Evolutionary conservation across 2,113 vertebrate genomes (phyloP), one percentile per base, ranked within the genome.

Genomic region (Sturnus vulgaris): DNA sequence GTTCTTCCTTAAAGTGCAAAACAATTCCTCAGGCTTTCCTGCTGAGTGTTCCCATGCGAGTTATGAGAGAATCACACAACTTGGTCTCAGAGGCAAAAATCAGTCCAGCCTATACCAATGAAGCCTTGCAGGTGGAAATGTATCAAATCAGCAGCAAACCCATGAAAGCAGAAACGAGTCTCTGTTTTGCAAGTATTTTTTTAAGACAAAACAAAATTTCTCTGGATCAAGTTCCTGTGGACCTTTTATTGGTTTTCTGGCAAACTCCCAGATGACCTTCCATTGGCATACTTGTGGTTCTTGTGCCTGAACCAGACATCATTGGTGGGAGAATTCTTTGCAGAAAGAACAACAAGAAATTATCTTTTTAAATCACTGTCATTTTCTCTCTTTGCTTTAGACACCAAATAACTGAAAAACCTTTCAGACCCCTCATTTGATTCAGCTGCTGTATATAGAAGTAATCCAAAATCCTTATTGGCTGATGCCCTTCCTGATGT

Each of bases 11-110:
- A 39, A 69, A 80, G 25, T 4, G 10, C 25, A 49, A 80, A 85
- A 11, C 7, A 65, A 2, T 49, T 90, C 63, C 71, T 77, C 15
- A 59, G 19, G n/a, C 5, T 86, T 92, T 81, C 33, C 28, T 65
- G 11, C 19, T 64, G 39, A 56, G 44, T 50, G 19, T 77, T 55
- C 30, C 49, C 23, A 20, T 11, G 16, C 0, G 5, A 60, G 49
- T 37, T 33, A 27, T 52, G 68, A 79, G 57, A 61, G 23, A 66
- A 33, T 33, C 7, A 1, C 0, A 3, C 0, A 11, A 27, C 30
- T n/a, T 68, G 21, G 61, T 63, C 39, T 76, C 31, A 63, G 79
- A 88, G 30, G 47, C 47, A 83, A 59, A 52, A 15, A 47, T 31
- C n/a, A 39, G 33, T 28, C 30, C 28, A 71, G 60, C 2, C 1